phyloP scores from a whole-genome alignment of 30 jellyfish, hydroid and myxozoan species.

The Cassiopea andromeda region DNA sequence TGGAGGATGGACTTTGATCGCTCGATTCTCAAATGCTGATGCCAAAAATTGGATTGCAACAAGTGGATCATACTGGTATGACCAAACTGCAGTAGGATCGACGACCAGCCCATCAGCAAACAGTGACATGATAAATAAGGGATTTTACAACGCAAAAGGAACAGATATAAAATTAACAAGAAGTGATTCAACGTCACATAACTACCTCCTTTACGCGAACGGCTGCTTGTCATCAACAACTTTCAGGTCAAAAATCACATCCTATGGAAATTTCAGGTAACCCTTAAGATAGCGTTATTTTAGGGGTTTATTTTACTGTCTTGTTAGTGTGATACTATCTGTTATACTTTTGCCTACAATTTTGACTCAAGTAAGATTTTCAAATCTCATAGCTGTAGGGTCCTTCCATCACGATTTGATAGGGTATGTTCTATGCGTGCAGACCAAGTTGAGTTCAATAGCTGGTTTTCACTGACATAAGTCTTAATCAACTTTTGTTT shows the following conservation, averaged over 20 bases:
- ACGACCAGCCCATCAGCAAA: constrained; percentile 40
- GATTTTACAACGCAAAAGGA: constrained; percentile 4
- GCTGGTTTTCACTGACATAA: too few species aligned
- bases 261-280: constrained; percentile 38
- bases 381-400: too few species aligned
- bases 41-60: constrained; percentile 37
- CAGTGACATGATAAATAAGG: constrained; percentile 27
- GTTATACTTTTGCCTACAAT: too few species aligned
- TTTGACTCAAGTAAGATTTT: too few species aligned
- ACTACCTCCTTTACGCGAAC: background rate
- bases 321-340: too few species aligned
- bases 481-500: too few species aligned
- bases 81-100: constrained; percentile 16
- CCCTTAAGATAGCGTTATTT: background rate
- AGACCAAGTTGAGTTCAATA: too few species aligned
- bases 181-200: constrained; percentile 12
- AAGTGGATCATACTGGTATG: constrained; percentile 56
- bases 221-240: constrained; percentile 19
- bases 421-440: too few species aligned
- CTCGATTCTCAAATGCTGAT: constrained; percentile 73
- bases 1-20: constrained; percentile 75
- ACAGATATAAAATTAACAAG: constrained; percentile 14
- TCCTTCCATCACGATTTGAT: too few species aligned
- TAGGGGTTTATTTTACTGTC: too few species aligned
- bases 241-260: constrained; percentile 9